These are phyloP conservation scores for Cyclura pinguis DNA, from an alignment of 2,797 vertebrate genomes.

Conservation along the genomic window DNA sequence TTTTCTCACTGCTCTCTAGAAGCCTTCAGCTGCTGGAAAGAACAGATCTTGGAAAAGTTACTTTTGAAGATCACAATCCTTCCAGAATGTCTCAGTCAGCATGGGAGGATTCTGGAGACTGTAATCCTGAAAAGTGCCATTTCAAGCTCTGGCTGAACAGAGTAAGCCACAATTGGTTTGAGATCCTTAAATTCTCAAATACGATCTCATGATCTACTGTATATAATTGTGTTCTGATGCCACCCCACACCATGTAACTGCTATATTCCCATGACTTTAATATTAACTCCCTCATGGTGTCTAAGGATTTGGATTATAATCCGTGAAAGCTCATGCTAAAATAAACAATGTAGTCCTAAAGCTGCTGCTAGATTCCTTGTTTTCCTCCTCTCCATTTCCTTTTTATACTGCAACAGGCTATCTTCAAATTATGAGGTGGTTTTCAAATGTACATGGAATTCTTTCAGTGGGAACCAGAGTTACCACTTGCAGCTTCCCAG, in stretches of 20 bases:
- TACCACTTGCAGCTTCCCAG: background rate
- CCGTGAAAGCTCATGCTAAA: no score
- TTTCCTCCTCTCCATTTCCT: background rate
- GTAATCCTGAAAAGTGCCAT: no score
- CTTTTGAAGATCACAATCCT: no score
- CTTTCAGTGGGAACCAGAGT: constrained; percentile 14
- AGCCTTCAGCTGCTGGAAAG: background rate
- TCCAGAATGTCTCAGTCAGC: no score
- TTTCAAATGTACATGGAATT: background rate
- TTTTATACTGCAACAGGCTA: background rate
- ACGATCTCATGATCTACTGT: background rate
- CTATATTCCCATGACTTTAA: no score
- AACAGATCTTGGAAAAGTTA: background rate
- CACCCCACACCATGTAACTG: no score
- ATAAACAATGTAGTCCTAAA: no score
- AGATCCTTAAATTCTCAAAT: background rate
- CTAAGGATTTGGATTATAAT: no score
- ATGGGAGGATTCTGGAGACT: no score
- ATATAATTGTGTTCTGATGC: background rate
- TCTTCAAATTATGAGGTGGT: background rate
- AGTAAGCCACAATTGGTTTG: background rate
- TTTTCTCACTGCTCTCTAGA: background rate
- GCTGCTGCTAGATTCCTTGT: no score
- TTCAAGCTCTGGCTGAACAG: no score
- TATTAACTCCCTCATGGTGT: no score